Evolutionary conservation across 1,140 invertebrate genomes (phyloP).

Genomic region (Agrilus planipennis): DNA sequence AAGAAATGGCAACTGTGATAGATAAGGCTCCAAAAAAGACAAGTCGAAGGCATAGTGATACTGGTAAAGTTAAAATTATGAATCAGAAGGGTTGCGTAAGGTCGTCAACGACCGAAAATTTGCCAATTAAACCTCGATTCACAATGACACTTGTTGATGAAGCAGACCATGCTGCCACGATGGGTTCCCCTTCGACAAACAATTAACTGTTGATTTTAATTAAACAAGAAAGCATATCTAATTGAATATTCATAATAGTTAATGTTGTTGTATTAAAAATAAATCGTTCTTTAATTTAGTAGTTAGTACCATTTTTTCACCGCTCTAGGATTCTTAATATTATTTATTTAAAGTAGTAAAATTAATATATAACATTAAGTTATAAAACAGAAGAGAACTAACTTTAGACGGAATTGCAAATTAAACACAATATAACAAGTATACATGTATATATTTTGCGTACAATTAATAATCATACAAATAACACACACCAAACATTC

Average conservation of each 20-base stretch:
- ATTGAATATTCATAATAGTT: no score
- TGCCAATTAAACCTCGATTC: conserved; percentile 29
- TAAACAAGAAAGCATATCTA: no score
- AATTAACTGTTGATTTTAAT: no score
- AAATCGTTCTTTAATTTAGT: no score
- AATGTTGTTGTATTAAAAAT: no score
- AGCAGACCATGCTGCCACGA: conserved; percentile 31
- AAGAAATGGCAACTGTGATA: conserved; percentile 9
- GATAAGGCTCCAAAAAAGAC: conserved; percentile 6
- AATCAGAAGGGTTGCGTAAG: conserved; percentile 4
- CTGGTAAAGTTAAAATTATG: conserved; percentile 10
- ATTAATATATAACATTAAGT: no score
- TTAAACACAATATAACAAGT: neutral
- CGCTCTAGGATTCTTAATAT: neutral
- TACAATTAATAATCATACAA: conserved; percentile 27
- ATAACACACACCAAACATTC: conserved; percentile 30
- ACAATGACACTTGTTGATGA: conserved; percentile 36
- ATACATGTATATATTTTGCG: conserved; percentile 24
- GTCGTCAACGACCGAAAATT: conserved; percentile 2
- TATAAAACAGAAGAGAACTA: no score
- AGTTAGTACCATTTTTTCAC: neutral
- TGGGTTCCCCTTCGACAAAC: conserved; percentile 10
- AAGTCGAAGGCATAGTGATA: conserved; percentile 6
- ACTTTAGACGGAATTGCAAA: no score
- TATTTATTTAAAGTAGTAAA: neutral